These are phyloP conservation scores for Columba livia DNA, from an alignment of 2,113 vertebrate genomes.

Conservation along the genomic window DNA sequence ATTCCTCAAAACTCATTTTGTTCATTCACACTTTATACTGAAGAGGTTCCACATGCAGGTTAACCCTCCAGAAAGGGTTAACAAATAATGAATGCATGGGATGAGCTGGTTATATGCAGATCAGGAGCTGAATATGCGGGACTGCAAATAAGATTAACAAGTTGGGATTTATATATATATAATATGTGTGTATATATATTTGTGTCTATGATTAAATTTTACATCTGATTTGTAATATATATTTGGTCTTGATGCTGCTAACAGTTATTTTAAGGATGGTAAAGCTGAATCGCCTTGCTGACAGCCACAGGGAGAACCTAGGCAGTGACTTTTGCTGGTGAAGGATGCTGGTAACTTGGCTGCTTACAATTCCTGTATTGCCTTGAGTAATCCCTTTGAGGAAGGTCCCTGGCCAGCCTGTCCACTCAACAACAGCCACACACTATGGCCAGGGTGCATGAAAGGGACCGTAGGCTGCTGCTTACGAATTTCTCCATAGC, in stretches of 20 bases:
- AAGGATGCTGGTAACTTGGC: background rate
- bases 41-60: background rate
- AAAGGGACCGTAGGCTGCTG: background rate
- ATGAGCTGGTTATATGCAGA: background rate
- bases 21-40: background rate
- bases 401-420: background rate
- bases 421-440: background rate
- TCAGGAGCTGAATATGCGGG: background rate
- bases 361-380: background rate
- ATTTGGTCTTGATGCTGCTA: background rate
- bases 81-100: background rate
- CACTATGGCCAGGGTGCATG: background rate
- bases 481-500: background rate
- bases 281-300: background rate
- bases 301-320: background rate
- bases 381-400: background rate
- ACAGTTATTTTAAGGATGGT: background rate
- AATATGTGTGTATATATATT: background rate
- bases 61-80: conserved; percentile 34
- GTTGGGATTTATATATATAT: background rate
- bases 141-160: background rate
- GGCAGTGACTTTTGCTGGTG: background rate
- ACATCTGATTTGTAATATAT: background rate
- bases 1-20: background rate
- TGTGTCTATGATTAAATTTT: background rate